Percentiles rank a stretch among this genome's conserved stretches.
Evolutionary conservation across 2,113 vertebrate genomes (phyloP).

Genomic region (Hydrolagus affinis): DNA sequence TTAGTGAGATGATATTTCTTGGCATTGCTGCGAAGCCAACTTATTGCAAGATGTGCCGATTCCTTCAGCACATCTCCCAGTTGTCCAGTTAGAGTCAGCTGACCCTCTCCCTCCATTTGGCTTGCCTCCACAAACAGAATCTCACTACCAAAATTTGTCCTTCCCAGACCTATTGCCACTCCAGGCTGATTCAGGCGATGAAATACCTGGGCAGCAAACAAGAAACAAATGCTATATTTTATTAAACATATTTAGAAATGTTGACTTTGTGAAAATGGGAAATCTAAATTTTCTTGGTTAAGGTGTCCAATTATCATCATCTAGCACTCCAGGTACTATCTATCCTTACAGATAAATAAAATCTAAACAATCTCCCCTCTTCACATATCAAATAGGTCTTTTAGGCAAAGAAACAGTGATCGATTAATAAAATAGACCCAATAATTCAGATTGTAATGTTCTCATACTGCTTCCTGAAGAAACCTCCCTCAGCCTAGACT

Average conservation of each 20-base stretch:
- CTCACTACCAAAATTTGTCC: conserved; percentile 88
- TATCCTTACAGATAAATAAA: not conserved
- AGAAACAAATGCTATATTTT: not conserved
- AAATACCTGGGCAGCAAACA: conserved; percentile 62
- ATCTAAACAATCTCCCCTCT: not conserved
- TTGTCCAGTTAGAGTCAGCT: conserved; percentile 86
- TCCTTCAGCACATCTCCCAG: conserved; percentile 95
- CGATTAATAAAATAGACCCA: not conserved
- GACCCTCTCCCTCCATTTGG: conserved; percentile 87
- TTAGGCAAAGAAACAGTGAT: not conserved
- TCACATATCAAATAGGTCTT: not conserved
- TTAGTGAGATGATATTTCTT: conserved; percentile 80
- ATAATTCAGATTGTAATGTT: not conserved
- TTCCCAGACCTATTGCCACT: conserved; percentile 86
- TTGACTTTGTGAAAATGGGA: not conserved
- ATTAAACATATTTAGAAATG: not conserved
- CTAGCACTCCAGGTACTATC: not conserved
- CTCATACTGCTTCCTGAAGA: not conserved
- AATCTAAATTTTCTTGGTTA: not conserved
- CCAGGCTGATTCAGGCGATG: conserved; percentile 83
- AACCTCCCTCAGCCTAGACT: not conserved
- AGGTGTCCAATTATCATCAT: not conserved
- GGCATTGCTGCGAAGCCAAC: conserved; percentile 88
- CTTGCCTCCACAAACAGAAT: conserved; percentile 98
- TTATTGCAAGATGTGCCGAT: conserved; percentile 89